Percentiles rank a stretch among this genome's conserved stretches.
Conservation (phyloP, 2,797 vertebrate species). For the Brachymystax lenok region DNA sequence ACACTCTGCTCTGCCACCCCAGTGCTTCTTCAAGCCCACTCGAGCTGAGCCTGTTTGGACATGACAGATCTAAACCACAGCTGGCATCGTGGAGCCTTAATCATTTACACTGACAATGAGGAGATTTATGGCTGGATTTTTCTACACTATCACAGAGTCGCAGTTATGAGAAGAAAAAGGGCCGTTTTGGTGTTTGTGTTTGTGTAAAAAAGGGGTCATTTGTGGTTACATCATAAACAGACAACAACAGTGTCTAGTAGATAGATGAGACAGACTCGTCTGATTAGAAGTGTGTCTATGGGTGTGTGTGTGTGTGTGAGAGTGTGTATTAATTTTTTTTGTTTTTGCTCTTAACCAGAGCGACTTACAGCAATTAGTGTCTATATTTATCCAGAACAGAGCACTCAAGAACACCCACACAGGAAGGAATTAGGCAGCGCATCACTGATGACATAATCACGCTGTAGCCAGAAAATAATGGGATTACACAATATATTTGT, state of each 20-base stretch:
- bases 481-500: constrained; percentile 56
- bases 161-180: neutral
- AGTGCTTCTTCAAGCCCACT: neutral
- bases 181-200: neutral
- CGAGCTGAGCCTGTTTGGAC: neutral
- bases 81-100: neutral
- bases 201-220: neutral
- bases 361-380: neutral
- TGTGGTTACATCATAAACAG: neutral
- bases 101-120: neutral
- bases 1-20: neutral
- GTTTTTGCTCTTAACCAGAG: too few relatives aligned
- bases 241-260: neutral
- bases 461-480: constrained; percentile 57
- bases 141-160: neutral
- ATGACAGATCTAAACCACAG: constrained; percentile 11
- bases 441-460: constrained; percentile 70
- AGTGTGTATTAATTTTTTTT: constrained; percentile 53
- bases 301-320: constrained; percentile 49
- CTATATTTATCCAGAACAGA: constrained; percentile 67
- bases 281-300: constrained; percentile 13
- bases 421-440: constrained; percentile 63
- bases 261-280: neutral
- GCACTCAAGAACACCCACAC: constrained; percentile 55
- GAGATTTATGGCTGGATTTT: neutral